Evolutionary conservation across 2,113 vertebrate species (phyloP), one percentile per base, ranked within the genome.

Genomic region (Pitta sordida): DNA sequence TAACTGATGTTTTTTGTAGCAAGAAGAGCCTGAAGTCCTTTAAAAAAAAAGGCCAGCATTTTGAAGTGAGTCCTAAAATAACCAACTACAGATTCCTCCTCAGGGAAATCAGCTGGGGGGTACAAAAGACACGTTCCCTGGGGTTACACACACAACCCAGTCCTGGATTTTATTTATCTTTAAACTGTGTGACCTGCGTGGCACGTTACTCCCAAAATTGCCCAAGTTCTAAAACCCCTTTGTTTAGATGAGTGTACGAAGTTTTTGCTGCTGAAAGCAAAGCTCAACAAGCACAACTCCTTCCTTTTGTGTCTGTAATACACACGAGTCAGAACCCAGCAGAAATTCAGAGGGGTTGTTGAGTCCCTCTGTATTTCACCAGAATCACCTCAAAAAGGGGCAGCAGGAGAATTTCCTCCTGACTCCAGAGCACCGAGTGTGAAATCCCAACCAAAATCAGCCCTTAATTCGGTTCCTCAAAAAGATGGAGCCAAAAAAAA

Each of bases 261-360:
- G 19, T 32, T 59, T 20, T 48, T 52, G 27, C 63, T 90, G 55
- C 69, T 51, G 17, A 27, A 34, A 34, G 30, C 10, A 41, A 53
- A 73, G 9, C 15, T 46, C 20, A 43, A 26, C 22, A 8, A 51
- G 39, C 49, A 32, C 41, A 55, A 13, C 9, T 56, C 16, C 2
- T 48, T 5, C 1, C 18, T n/a, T 36, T 48, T n/a, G 41, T 24
- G 55, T 23, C 73, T n/a, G 48, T 34, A 51, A 7, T 0, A 3
- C 30, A 23, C 0, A 2, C 43, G 49, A 49, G 55, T 19, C 0
- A 4, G 1, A 32, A 49, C 2, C 17, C 88, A 69, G 83, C 14
- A n/a, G 64, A 83, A 91, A 74, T 23, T 39, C 53, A 68, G 58
- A 55, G 30, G 23, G 32, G 11, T 39, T 17, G 30, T 6, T 15